Base-by-base conservation (phyloP, 2,113 vertebrate genomes). In the Probosciger aterrimus region DNA sequence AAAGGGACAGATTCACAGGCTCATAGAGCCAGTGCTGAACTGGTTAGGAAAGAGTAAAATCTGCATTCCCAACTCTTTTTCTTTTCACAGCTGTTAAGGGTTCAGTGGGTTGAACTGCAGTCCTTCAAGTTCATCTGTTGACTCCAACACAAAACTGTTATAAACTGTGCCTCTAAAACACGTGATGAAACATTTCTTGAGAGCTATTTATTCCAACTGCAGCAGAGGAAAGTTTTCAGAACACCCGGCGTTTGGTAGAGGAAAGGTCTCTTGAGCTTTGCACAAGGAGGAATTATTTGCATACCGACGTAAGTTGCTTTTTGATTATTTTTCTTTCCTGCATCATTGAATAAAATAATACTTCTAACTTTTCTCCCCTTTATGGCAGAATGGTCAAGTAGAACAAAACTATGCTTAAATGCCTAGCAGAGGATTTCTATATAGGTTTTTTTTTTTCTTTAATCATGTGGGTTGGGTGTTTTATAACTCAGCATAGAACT, bases 201-300 rank as follows among this genome's bases (percentile, higher is more conserved):
- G 96, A 94, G 95, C 97, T 98, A 98, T 98, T 98, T 98, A 98
- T 98, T 97, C 97, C 92, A 64, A 83, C 75, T 73, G 97, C 98
- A 92, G 97, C 94, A 67, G 93, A 96, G 22, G 91, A 90, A 96
- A 96, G 69, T 91, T 97, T 97, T 98, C 98, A 98, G 98, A 98
- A 93, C 47, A 41, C 93, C 20, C 93, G 5, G 94, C 96, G 88
- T 77, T 59, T 82, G 94, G 31, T 79, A 12, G 97, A 97, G 81
- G 95, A 95, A 92, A 95, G 63, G 79, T 64, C 94, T 92, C 80
- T 41, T 37, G 88, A 93, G 93, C 91, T 94, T 87, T 83, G 86
- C 43, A 50, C 35, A 85, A 55, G 81, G 69, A 94, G 81, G 77
- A 92, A 92, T 92, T 94, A 93, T 86, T 96, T 96, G 85, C 96